Conservation (phyloP, 2,797 vertebrate genomes). For the Steatocranus sp. region DNA sequence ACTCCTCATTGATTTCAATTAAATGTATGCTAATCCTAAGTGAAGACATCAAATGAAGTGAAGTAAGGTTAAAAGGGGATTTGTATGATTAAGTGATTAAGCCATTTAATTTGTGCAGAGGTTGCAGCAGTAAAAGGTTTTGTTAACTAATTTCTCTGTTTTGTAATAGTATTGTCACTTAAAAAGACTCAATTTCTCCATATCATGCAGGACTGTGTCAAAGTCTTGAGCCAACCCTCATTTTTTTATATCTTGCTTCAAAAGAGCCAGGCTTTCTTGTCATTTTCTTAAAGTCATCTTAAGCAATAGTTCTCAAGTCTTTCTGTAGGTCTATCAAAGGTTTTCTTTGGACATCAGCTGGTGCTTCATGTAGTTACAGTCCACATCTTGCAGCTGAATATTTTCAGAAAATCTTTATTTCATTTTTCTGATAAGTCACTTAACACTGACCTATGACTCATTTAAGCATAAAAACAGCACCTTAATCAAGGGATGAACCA, state of each 20-base stretch:
- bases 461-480: not conserved
- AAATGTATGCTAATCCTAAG: not conserved
- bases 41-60: not conserved
- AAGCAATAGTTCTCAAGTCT: not conserved
- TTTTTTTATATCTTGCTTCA: not conserved
- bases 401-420: not conserved
- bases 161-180: not conserved
- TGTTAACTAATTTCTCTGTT: not conserved
- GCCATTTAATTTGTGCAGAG: not conserved
- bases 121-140: not conserved
- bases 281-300: not conserved
- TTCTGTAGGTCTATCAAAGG: not conserved
- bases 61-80: not conserved
- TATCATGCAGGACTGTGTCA: not conserved
- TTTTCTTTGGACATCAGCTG: not conserved
- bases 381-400: not conserved
- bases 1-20: not conserved
- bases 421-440: not conserved
- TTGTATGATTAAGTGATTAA: not conserved
- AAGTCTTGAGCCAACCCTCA: not conserved
- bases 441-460: fast-evolving
- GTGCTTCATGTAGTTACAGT: not conserved
- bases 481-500: not conserved
- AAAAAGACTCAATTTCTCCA: not conserved
- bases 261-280: not conserved